A percentile compares a stretch with the other conserved stretches of the same genome.
Evolutionary conservation across 2,888 invertebrate species (phyloP).

Genomic region (Drosophila bunnanda): DNA sequence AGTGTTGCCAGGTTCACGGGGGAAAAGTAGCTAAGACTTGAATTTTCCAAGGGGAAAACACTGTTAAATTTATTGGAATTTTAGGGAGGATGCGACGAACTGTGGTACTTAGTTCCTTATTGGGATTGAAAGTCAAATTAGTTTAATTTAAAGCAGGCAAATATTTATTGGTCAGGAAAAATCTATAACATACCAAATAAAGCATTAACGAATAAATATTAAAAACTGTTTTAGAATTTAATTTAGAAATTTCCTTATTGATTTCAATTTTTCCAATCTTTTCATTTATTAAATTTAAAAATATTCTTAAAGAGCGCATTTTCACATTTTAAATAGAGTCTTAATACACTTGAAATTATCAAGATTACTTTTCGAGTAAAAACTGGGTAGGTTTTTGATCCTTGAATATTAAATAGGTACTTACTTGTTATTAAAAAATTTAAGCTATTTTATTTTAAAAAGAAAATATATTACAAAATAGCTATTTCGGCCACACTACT

Average conservation of each 20-base stretch:
- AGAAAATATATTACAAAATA: neutral
- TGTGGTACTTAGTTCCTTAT: rapidly evolving
- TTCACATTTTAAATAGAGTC: no score
- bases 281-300: neutral
- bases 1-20: neutral
- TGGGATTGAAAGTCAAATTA: neutral
- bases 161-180: neutral
- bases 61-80: neutral
- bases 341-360: neutral
- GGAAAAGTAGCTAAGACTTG: constrained; percentile 9
- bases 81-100: neutral
- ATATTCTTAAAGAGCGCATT: neutral
- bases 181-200: neutral
- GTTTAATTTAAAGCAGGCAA: neutral
- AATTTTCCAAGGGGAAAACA: neutral
- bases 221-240: rapidly evolving
- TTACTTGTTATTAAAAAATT: neutral
- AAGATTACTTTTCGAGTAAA: neutral
- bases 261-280: neutral
- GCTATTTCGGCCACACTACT: neutral
- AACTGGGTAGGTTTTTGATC: neutral
- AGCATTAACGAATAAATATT: neutral
- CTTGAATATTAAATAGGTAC: neutral
- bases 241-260: neutral
- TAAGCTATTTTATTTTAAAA: neutral